These are phyloP conservation scores for Melanaphis sacchari DNA, from an alignment of 1,140 invertebrate species.

Conservation along the genomic window DNA sequence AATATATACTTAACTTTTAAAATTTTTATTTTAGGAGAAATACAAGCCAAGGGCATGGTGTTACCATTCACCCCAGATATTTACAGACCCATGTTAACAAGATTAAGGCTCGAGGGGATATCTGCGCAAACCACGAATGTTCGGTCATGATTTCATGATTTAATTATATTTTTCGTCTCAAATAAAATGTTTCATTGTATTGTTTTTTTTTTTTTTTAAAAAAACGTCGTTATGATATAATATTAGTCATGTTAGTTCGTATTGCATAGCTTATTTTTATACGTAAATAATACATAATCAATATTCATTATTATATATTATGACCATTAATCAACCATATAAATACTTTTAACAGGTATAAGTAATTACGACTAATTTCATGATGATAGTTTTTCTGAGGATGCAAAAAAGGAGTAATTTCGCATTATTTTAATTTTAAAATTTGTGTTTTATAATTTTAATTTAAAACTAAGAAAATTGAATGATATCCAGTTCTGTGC, in stretches of 20 bases:
- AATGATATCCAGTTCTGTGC: background rate
- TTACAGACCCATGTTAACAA: conserved; percentile 86
- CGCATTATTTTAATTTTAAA: background rate
- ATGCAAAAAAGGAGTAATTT: too few relatives aligned
- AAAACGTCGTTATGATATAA: background rate
- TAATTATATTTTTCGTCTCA: background rate
- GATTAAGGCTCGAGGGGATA: conserved; percentile 86
- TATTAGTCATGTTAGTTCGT: background rate
- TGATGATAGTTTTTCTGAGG: background rate
- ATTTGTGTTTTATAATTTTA: background rate
- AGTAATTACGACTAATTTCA: background rate
- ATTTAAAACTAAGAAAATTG: background rate
- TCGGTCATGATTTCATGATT: background rate
- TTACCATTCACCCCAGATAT: conserved; percentile 89
- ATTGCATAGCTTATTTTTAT: background rate
- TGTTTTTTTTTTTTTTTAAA: background rate
- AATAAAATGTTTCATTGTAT: background rate
- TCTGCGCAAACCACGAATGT: conserved; percentile 60
- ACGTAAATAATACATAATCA: background rate
- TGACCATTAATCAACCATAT: background rate
- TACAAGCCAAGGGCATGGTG: conserved; percentile 91
- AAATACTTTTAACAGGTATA: too few relatives aligned
- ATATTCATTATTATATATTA: background rate
- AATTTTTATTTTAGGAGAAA: conserved; percentile 77
- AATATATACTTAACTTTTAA: background rate